These are phyloP conservation scores for Omphaloscelis lunosa DNA, from an alignment of 2,888 invertebrate genomes.

Conservation along the genomic window DNA sequence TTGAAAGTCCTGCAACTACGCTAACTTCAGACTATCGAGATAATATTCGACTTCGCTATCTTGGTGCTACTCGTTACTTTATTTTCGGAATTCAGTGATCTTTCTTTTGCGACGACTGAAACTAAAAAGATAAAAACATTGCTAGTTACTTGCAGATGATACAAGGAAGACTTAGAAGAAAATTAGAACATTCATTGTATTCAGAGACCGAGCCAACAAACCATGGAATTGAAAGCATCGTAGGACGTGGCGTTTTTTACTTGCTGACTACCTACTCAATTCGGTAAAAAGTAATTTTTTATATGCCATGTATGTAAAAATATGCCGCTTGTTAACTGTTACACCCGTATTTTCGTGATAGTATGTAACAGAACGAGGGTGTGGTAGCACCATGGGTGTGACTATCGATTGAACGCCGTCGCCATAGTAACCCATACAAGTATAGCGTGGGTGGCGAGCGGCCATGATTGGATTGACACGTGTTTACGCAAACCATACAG, in stretches of 20 bases:
- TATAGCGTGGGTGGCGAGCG: constrained; percentile 25
- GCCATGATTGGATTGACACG: constrained; percentile 35
- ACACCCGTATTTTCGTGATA: neutral
- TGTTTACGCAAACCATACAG: constrained; percentile 45
- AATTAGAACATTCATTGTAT: neutral
- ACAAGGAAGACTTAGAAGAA: neutral
- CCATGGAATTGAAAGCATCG: neutral
- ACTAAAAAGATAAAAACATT: no score
- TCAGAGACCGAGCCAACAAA: neutral
- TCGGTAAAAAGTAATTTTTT: no score
- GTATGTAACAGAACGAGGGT: constrained; percentile 10
- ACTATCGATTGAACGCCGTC: constrained; percentile 39
- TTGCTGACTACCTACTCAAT: neutral
- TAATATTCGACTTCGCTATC: neutral
- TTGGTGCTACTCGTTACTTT: no score
- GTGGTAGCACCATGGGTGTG: constrained; percentile 19
- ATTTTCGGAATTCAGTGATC: no score
- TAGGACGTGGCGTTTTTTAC: no score
- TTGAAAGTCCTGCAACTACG: neutral
- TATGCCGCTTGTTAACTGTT: neutral
- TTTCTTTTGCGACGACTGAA: no score
- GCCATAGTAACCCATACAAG: constrained; percentile 35
- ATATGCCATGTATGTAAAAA: no score
- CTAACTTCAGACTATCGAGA: neutral
- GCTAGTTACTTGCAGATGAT: no score